Percentiles rank a stretch among this genome's conserved stretches.
Evolutionary conservation across 2,797 vertebrate species (phyloP).

Genomic region (Platyrinchus mystaceus): DNA sequence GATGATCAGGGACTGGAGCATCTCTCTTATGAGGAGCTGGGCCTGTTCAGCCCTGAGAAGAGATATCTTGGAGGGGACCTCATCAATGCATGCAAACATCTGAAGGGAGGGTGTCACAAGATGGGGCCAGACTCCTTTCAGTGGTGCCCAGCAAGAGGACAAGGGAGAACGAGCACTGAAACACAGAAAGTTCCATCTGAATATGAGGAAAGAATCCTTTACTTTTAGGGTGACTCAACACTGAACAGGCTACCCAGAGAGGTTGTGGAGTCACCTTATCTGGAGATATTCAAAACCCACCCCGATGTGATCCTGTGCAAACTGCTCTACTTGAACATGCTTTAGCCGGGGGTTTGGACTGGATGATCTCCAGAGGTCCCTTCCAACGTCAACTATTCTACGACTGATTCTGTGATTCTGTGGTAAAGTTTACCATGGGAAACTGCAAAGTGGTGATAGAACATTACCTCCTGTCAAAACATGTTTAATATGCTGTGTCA

Average conservation of each 20-base stretch:
- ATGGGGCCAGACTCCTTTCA: background rate
- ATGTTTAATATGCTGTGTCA: background rate
- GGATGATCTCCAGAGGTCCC: background rate
- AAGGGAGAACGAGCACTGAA: background rate
- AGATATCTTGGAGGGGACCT: background rate
- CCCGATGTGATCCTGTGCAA: background rate
- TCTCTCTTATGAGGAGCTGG: background rate
- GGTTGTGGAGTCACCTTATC: background rate
- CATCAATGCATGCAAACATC: background rate
- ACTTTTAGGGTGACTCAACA: background rate
- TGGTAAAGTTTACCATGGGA: background rate
- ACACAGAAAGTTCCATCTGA: background rate
- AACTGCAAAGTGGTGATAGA: background rate
- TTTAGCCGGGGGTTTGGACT: background rate
- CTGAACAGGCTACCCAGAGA: background rate
- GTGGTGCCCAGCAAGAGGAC: background rate
- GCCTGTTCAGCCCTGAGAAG: background rate
- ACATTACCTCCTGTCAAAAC: background rate
- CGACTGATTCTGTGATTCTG: background rate
- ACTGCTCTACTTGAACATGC: background rate
- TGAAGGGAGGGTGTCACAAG: background rate
- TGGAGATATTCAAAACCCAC: background rate
- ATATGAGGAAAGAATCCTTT: background rate
- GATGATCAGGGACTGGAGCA: background rate
- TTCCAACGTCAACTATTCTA: background rate